Evolutionary conservation across 2,888 invertebrate species (phyloP), one percentile per base, ranked within the genome.

Genomic region (Rotaria magnacalcarata): DNA sequence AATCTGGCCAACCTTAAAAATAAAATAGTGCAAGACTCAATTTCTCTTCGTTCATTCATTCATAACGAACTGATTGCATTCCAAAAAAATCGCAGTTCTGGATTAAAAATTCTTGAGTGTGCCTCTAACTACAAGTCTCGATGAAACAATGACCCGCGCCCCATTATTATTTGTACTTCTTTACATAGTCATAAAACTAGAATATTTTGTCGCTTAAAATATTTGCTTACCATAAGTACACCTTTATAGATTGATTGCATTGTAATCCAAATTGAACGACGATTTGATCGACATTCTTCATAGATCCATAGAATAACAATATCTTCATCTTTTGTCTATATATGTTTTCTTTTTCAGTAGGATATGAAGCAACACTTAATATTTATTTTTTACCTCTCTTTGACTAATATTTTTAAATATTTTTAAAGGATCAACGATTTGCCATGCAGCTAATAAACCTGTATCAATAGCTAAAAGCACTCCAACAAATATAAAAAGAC

Each of bases 401-500:
- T 52, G 52, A 56, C 54, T 84, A 50, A 27, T 54, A 24, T 52
- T 50, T 84, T 84, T 52, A 27, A 27, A 8, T 19, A 84, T 56
- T 34, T 84, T 87, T n/a, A 90, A 87, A 10, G 97, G 97, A 91
- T 97, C 97, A 0, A 97, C 94, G 86, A 97, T 93, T 91, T 97
- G 97, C 99, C 99, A 99, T 2, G 96, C 95, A 7, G 95, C 95
- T 94, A 99, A 95, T 88, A 98, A 96, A 54, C 95, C 95, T 87
- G 97, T 93, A 91, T 99, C 99, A 80, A 97, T 94, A 87, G 94
- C 93, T 87, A 98, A 92, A 84, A 99, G 92, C 2, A 97, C 94
- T 0, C 96, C 96, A 10, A 99, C 97, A 84, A 99, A 96, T 94
- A 98, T 95, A 91, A 98, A 96, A 86, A 99, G 93, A 91, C 98